A percentile compares a stretch with the other conserved stretches of the same genome.
Conservation (phyloP, 2,888 invertebrate genomes). For the Dryobotodes eremita region DNA sequence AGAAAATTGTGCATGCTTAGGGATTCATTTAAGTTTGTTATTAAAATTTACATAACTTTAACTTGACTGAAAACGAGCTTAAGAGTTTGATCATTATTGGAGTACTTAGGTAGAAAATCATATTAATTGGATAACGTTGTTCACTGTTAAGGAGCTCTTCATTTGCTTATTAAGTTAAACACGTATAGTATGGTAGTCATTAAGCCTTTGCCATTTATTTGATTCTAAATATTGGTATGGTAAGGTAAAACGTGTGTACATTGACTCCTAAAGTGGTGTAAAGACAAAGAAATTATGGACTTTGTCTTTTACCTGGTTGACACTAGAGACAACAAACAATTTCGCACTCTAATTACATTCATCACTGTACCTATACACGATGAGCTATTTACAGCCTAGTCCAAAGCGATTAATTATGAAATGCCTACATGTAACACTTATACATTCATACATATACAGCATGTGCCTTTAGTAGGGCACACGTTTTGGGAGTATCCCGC, state of each 20-base stretch:
- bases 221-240: not conserved
- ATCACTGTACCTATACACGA: not conserved
- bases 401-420: slow-evolving; percentile 50
- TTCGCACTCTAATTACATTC: not conserved
- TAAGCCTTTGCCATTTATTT: not conserved
- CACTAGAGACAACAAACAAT: not conserved
- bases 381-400: slow-evolving; percentile 19
- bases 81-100: not conserved
- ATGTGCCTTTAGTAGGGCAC: slow-evolving; percentile 47
- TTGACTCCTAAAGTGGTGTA: no score
- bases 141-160: not conserved
- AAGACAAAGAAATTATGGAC: not conserved
- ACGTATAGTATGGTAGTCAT: not conserved
- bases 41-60: not conserved
- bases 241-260: not conserved
- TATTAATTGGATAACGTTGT: not conserved
- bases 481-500: slow-evolving; percentile 61
- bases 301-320: not conserved
- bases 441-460: slow-evolving; percentile 12
- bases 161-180: not conserved
- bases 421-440: slow-evolving; percentile 18
- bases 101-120: no score
- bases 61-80: not conserved
- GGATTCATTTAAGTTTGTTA: not conserved
- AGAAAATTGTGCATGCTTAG: slow-evolving; percentile 14